Evolutionary conservation across 2,113 vertebrate species (phyloP).

Genomic region (Gymnarchus niloticus): DNA sequence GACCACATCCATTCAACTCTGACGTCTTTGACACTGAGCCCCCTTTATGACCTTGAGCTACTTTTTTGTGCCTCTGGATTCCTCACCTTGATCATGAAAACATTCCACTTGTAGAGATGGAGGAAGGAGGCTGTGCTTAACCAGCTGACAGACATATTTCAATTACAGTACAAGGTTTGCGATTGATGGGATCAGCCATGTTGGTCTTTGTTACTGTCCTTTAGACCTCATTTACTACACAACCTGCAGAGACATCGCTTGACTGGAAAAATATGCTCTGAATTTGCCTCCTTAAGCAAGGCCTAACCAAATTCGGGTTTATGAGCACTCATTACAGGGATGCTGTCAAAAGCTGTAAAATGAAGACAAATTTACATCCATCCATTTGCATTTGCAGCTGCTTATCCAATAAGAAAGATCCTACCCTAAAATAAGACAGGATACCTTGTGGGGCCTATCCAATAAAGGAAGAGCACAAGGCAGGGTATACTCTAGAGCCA

Average conservation of each 20-base stretch:
- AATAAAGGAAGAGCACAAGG: not conserved
- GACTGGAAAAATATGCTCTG: not conserved
- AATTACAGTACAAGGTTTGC: not conserved
- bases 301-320: not conserved
- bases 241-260: not conserved
- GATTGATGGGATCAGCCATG: not conserved
- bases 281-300: not conserved
- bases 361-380: not conserved
- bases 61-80: not conserved
- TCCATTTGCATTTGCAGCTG: not conserved
- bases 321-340: not conserved
- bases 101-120: not conserved
- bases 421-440: not conserved
- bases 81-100: not conserved
- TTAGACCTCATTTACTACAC: not conserved
- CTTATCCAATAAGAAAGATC: not conserved
- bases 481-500: not conserved
- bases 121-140: not conserved
- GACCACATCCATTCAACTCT: no score
- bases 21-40: no score
- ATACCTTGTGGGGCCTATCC: not conserved
- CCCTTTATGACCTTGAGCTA: not conserved
- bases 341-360: not conserved
- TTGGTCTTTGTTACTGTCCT: not conserved
- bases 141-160: not conserved